Percentiles rank a stretch among this genome's conserved stretches.
These are phyloP conservation scores for Taenaris catops DNA, from an alignment of 2,888 invertebrate species.

Conservation along the genomic window DNA sequence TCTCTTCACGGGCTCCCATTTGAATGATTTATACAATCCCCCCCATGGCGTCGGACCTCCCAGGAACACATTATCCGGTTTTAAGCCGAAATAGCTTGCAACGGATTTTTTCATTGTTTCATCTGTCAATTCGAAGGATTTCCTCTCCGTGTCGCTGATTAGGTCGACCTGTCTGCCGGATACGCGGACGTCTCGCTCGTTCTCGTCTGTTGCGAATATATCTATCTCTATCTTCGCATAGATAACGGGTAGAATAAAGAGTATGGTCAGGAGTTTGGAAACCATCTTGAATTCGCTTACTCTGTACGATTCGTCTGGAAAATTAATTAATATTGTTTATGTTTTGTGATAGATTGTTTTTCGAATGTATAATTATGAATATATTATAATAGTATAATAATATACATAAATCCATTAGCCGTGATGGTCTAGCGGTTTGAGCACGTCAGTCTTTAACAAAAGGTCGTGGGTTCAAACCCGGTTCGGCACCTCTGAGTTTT, in stretches of 20 bases:
- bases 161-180: conserved; percentile 30
- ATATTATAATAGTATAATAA: no score
- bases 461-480: no score
- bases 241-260: conserved; percentile 28
- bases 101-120: conserved; percentile 32
- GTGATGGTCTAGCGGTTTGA: no score
- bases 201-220: conserved; percentile 28
- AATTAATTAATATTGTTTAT: no score
- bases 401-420: no score
- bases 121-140: conserved; percentile 35
- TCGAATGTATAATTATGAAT: no score
- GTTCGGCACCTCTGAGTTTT: no score
- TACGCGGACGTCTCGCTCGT: conserved; percentile 21
- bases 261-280: conserved; percentile 20
- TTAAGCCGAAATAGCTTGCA: conserved; percentile 28
- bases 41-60: conserved; percentile 45
- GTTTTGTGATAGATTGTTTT: no score
- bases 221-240: conserved; percentile 35
- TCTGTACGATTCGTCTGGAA: no score
- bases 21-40: conserved; percentile 36
- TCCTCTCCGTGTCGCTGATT: conserved; percentile 34
- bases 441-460: no score
- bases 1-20: conserved; percentile 38
- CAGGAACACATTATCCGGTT: conserved; percentile 33
- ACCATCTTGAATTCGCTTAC: conserved; percentile 26